A percentile compares a stretch with the other conserved stretches of the same genome.
Evolutionary conservation across 2,797 vertebrate species (phyloP).

Genomic region (Halcyon chelicuti): DNA sequence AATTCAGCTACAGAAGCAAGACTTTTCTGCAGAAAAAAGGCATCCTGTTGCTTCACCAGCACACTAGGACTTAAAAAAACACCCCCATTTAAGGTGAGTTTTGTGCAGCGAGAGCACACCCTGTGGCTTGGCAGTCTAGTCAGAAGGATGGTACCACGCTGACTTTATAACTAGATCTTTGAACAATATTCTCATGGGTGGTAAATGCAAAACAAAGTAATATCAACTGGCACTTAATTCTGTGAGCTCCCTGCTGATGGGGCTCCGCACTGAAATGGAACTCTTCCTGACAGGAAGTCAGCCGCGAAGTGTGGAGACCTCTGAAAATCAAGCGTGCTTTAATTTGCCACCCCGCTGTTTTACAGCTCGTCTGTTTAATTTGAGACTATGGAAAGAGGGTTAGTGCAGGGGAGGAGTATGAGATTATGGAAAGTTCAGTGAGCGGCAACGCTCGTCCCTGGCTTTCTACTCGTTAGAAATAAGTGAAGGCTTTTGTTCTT

Average conservation of each 20-base stretch:
- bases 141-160: constrained; percentile 85
- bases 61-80: constrained; percentile 80
- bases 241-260: constrained; percentile 88
- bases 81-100: constrained; percentile 80
- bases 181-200: constrained; percentile 90
- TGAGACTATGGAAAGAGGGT: constrained; percentile 67
- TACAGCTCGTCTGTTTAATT: constrained; percentile 81
- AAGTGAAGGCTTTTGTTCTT: background rate
- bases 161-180: constrained; percentile 86
- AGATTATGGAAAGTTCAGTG: constrained; percentile 50
- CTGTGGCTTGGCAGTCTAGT: constrained; percentile 83
- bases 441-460: background rate
- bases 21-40: constrained; percentile 75
- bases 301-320: constrained; percentile 84
- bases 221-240: constrained; percentile 98
- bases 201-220: constrained; percentile 93
- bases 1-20: constrained; percentile 69
- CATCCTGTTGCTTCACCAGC: constrained; percentile 80
- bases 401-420: constrained; percentile 31
- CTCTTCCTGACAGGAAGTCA: constrained; percentile 96
- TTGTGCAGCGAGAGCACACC: constrained; percentile 77
- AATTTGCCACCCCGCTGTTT: constrained; percentile 86
- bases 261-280: constrained; percentile 86
- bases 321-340: constrained; percentile 89
- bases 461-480: constrained; percentile 17